Conservation (phyloP, 2,797 vertebrate genomes). For the Halcyon badia region DNA sequence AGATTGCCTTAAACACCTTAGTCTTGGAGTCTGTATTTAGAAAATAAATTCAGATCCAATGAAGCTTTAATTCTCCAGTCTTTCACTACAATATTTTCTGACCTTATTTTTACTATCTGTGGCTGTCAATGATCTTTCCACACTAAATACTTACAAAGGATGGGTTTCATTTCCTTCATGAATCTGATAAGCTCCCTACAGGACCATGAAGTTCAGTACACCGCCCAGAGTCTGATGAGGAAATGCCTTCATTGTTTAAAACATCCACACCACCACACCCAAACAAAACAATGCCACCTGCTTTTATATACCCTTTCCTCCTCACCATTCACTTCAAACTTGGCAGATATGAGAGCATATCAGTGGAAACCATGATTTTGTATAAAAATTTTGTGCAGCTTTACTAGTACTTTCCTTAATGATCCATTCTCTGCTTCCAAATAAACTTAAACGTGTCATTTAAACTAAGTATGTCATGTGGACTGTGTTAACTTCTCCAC, state of each 20-base stretch:
- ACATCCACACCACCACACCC: background rate
- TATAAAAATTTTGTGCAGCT: background rate
- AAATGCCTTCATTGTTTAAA: background rate
- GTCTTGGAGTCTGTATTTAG: background rate
- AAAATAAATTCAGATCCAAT: background rate
- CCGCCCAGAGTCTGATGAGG: background rate
- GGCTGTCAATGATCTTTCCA: background rate
- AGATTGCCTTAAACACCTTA: background rate
- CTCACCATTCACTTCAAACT: background rate
- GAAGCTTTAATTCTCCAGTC: background rate
- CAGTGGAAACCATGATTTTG: background rate
- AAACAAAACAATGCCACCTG: background rate
- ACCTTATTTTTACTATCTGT: background rate
- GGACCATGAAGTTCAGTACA: background rate
- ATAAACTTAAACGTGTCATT: accelerated
- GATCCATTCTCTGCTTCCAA: background rate
- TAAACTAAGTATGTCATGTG: background rate
- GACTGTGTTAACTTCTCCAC: background rate
- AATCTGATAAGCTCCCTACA: background rate
- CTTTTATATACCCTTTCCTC: background rate
- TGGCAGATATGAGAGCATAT: background rate
- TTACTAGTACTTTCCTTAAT: background rate
- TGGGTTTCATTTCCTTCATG: accelerated
- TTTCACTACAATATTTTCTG: background rate
- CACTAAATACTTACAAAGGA: background rate